Percentiles rank a stretch among this genome's conserved stretches.
These are phyloP conservation scores for Pterocles gutturalis DNA, from an alignment of 2,113 vertebrate genomes.

Conservation along the genomic window DNA sequence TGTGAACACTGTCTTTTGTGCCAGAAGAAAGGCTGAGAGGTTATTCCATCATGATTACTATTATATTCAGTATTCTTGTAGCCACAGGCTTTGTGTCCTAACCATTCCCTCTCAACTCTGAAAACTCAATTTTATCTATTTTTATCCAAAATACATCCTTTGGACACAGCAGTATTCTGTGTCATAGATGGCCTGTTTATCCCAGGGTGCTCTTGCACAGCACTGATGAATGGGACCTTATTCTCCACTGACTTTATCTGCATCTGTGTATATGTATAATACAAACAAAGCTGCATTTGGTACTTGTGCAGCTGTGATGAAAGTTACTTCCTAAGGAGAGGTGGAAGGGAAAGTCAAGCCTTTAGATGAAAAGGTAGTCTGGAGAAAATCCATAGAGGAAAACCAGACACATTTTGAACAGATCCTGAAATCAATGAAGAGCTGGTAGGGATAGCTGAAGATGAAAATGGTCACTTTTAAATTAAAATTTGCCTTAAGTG, in stretches of 20 bases:
- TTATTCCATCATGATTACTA: neutral
- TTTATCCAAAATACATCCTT: neutral
- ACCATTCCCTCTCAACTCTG: neutral
- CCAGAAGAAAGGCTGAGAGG: neutral
- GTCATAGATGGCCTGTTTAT: neutral
- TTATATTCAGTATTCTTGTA: neutral
- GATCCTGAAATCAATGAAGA: neutral
- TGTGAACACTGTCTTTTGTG: neutral
- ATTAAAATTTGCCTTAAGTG: neutral
- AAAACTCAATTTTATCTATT: neutral
- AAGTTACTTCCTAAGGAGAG: conserved; percentile 3
- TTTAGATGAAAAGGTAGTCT: neutral
- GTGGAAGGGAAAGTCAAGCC: neutral
- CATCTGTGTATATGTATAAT: neutral
- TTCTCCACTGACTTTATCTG: neutral
- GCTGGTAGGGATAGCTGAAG: neutral
- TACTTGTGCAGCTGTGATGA: neutral
- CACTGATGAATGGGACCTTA: neutral
- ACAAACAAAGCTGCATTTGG: neutral
- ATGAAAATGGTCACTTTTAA: neutral
- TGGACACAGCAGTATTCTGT: neutral
- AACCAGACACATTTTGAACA: neutral
- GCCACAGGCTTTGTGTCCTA: neutral
- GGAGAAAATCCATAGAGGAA: neutral
- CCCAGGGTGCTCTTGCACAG: neutral